Conservation (phyloP, 2,888 invertebrate species). For the Dryadula phaetusa region DNA sequence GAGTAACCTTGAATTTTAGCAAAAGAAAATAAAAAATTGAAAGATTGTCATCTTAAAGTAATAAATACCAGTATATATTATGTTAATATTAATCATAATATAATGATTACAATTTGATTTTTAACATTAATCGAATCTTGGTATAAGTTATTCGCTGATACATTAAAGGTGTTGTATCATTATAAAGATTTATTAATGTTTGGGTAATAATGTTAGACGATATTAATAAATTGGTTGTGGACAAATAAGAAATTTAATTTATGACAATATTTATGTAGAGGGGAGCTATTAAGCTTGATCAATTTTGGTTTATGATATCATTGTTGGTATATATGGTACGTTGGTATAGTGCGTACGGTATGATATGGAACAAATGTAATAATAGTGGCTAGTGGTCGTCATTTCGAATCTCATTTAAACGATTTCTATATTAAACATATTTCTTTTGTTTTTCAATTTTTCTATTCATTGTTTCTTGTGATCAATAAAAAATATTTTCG, state of each 20-base stretch:
- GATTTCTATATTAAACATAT: background rate
- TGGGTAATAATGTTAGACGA: slow-evolving; percentile 9
- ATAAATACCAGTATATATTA: too few relatives aligned
- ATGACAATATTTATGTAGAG: slow-evolving; percentile 17
- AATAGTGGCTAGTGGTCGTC: background rate
- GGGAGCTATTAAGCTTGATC: slow-evolving; percentile 10
- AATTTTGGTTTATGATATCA: slow-evolving; percentile 13
- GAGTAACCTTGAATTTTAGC: too few relatives aligned
- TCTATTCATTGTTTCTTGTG: too few relatives aligned
- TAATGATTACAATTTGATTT: too few relatives aligned
- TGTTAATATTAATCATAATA: too few relatives aligned
- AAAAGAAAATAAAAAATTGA: too few relatives aligned
- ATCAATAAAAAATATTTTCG: too few relatives aligned
- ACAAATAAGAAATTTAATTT: slow-evolving; percentile 26
- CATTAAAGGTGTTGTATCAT: slow-evolving; percentile 23
- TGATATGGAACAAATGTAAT: background rate
- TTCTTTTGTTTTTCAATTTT: too few relatives aligned
- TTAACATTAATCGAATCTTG: too few relatives aligned
- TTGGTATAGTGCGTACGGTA: background rate
- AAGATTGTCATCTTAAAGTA: too few relatives aligned
- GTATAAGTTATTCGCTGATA: slow-evolving; percentile 7
- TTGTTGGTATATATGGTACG: background rate
- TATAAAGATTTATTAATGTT: slow-evolving; percentile 3
- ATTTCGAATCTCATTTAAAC: background rate
- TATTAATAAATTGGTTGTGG: slow-evolving; percentile 13